Base-by-base conservation (phyloP, 2,888 invertebrate species). In the Brachyopa scutellaris region DNA sequence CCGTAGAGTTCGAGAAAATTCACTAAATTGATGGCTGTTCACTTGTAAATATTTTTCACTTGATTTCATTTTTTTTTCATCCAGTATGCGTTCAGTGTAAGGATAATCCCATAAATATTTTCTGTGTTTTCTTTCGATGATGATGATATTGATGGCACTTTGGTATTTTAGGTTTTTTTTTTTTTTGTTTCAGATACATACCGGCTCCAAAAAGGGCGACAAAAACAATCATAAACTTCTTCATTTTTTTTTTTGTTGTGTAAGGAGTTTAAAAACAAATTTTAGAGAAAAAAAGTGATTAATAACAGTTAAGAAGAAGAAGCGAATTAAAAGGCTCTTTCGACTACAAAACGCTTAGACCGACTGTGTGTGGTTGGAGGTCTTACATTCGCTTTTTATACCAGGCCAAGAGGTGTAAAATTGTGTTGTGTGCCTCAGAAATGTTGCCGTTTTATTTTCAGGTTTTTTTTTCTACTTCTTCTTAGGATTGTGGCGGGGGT, bases 201-300 rank as follows among this genome's bases (percentile, higher is more conserved):
- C 93, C 93, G 92, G 93, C 92, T 93, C 93, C 93, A 91, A 91
- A 91, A 84, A 93, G 92, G 92, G 93, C 93, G 91, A 93, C 92
- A 90, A 93, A 93, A 91, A 93, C 88, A 86, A 91, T 86, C 87
- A 91, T 85, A 87, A 89, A 90, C 88, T 88, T 90, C 86, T 90
- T 90, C 90, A 90, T 91, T 88, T 87, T 87, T 85, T 82, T 74
- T 70, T 77, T 51, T 80, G 62, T 31, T 76, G 53, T 79, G 55
- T 55, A 57, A 23, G 17, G 51, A 51, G 70, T 55, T 78, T 67
- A 59, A 83, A 79, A 62, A 59, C 38, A 69, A 69, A 55, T 59
- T 49, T 53, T 42, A 64, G 29, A 40, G 47, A 47, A 17, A 45
- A 62, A 64, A 51, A 42, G 40, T 23, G 11, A 21, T 45, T 45